Evolutionary conservation across 2,888 invertebrate genomes (phyloP).

Genomic region (Antheraea assamensis): DNA sequence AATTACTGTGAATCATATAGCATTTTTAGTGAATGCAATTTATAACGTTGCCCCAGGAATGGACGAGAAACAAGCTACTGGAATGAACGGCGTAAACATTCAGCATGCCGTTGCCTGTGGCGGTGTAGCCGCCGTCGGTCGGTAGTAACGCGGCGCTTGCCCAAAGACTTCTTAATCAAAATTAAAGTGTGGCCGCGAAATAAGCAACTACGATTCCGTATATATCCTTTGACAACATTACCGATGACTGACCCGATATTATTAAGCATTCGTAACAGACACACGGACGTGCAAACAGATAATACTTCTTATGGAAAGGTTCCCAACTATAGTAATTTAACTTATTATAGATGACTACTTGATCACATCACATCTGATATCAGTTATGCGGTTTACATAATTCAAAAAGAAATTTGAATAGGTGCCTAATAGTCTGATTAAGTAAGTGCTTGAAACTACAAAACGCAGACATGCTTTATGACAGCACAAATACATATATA

Average conservation of each 20-base stretch:
- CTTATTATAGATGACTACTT: background rate
- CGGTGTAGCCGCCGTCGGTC: background rate
- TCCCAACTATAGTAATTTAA: background rate
- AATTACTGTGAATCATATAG: background rate
- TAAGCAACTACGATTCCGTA: background rate
- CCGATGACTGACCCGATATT: background rate
- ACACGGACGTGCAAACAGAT: too few species aligned
- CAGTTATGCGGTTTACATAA: background rate
- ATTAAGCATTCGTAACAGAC: too few species aligned
- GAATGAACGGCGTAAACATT: background rate
- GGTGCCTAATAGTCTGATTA: too few species aligned
- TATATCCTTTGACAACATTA: background rate
- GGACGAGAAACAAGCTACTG: background rate
- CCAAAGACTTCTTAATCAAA: constrained; percentile 25
- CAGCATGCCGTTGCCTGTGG: background rate
- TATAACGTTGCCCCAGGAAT: background rate
- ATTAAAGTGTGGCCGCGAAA: constrained; percentile 20
- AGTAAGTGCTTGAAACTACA: too few species aligned
- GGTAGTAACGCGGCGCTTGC: background rate
- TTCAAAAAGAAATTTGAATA: background rate
- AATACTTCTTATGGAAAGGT: background rate
- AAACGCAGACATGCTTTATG: too few species aligned
- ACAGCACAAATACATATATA: too few species aligned
- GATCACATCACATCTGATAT: background rate
- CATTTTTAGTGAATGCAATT: background rate